These are phyloP conservation scores for Dendrophyllia cribrosa DNA, from an alignment of 64 coral and sea anemone species.

Conservation along the genomic window DNA sequence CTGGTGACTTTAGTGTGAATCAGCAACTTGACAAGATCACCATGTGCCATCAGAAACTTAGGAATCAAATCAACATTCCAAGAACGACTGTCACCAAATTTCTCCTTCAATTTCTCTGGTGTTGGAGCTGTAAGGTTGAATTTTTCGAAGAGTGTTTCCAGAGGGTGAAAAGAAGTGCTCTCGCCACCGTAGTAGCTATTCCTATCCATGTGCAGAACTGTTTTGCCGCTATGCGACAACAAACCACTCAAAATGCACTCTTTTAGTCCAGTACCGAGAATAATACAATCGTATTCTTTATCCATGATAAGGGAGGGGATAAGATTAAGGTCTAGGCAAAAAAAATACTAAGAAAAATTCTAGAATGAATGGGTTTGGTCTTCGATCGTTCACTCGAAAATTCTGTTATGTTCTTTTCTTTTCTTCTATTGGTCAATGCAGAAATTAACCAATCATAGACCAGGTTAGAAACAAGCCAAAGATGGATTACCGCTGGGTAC, in stretches of 20 bases:
- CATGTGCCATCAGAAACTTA: constrained; percentile 91
- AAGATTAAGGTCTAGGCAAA: too few species aligned
- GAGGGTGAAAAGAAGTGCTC: constrained; percentile 77
- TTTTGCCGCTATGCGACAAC: constrained; percentile 76
- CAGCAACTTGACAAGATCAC: constrained; percentile 84
- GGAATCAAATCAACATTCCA: constrained; percentile 95
- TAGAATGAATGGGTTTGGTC: too few species aligned
- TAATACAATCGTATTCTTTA: constrained; percentile 89
- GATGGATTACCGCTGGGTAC: background rate
- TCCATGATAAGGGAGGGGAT: constrained; percentile 55
- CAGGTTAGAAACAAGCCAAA: background rate
- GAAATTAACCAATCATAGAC: background rate
- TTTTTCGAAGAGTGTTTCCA: constrained; percentile 74
- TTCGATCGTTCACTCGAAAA: too few species aligned
- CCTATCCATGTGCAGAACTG: constrained; percentile 85
- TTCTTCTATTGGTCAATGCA: background rate
- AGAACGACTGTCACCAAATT: constrained; percentile 65
- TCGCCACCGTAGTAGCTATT: constrained; percentile 91
- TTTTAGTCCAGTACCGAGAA: constrained; percentile 94
- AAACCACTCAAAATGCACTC: constrained; percentile 94
- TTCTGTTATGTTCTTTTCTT: too few species aligned
- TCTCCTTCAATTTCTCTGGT: background rate
- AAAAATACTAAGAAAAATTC: background rate
- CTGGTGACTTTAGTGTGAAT: constrained; percentile 80
- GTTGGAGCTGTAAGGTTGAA: constrained; percentile 44